These are phyloP conservation scores for Agriotes lineatus DNA, from an alignment of 2,888 invertebrate genomes.

Conservation along the genomic window DNA sequence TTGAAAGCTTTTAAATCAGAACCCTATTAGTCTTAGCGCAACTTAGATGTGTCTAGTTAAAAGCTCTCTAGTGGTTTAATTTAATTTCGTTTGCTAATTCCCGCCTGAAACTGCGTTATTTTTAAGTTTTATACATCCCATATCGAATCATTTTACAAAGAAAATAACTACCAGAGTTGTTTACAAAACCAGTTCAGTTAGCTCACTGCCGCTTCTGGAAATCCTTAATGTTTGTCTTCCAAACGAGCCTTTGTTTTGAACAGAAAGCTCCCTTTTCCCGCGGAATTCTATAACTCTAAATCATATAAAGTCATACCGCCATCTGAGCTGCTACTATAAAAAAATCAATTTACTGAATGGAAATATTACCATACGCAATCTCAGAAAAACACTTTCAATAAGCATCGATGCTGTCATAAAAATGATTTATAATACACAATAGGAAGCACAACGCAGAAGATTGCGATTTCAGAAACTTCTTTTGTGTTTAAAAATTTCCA, in stretches of 20 bases:
- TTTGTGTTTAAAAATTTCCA: too few relatives aligned
- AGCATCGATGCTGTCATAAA: conserved; percentile 40
- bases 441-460: conserved; percentile 6
- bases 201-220: too few relatives aligned
- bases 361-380: conserved; percentile 60
- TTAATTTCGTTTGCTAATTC: too few relatives aligned
- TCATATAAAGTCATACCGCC: conserved; percentile 30
- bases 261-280: background rate
- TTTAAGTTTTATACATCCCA: too few relatives aligned
- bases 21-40: background rate
- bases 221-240: too few relatives aligned
- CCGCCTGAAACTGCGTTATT: too few relatives aligned
- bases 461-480: too few relatives aligned
- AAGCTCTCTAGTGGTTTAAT: too few relatives aligned
- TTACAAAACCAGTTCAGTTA: too few relatives aligned
- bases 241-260: background rate
- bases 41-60: background rate
- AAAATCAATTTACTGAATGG: conserved; percentile 59
- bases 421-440: conserved; percentile 41
- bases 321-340: conserved; percentile 37
- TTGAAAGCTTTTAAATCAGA: background rate
- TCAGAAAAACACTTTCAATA: conserved; percentile 50
- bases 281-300: conserved; percentile 12
- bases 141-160: too few relatives aligned
- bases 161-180: too few relatives aligned